Conservation (phyloP, 92 coral and sea anemone species). For the Chrysogorgia sp. region DNA sequence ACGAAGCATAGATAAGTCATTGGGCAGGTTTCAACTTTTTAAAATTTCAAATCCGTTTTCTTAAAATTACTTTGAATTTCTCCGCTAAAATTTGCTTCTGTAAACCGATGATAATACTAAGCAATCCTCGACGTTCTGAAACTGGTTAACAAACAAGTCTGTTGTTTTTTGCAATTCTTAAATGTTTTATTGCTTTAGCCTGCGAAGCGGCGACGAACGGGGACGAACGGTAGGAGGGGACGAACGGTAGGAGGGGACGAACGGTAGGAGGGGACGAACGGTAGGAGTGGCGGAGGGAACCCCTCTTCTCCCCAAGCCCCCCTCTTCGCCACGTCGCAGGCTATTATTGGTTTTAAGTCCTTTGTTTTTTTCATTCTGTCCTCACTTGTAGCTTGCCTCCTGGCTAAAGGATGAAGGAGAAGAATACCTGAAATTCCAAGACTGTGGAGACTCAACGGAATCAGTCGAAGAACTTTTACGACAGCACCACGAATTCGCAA, state of each 20-base stretch:
- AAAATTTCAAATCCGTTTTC: neutral
- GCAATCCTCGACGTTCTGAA: neutral
- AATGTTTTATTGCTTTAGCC: too few species aligned
- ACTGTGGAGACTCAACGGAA: conserved; percentile 77
- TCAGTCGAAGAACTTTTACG: conserved; percentile 83
- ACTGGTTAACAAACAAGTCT: too few species aligned
- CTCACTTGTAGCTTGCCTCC: conserved; percentile 63
- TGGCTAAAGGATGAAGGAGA: conserved; percentile 95
- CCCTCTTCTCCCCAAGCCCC: neutral
- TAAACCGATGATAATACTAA: neutral
- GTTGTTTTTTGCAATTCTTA: too few species aligned
- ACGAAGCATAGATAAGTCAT: neutral
- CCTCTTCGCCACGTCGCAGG: neutral
- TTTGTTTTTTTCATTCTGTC: neutral
- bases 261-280: too few species aligned
- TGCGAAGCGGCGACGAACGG: too few species aligned
- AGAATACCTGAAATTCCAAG: conserved; percentile 78
- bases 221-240: too few species aligned
- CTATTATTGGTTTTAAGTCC: neutral
- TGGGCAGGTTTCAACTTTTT: neutral
- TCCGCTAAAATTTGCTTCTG: too few species aligned
- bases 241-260: too few species aligned
- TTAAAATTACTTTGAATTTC: too few species aligned
- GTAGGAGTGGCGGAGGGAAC: neutral
- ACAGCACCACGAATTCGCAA: conserved; percentile 84